phyloP scores from a whole-genome alignment of 2,888 invertebrate species.

The Macaria liturata region DNA sequence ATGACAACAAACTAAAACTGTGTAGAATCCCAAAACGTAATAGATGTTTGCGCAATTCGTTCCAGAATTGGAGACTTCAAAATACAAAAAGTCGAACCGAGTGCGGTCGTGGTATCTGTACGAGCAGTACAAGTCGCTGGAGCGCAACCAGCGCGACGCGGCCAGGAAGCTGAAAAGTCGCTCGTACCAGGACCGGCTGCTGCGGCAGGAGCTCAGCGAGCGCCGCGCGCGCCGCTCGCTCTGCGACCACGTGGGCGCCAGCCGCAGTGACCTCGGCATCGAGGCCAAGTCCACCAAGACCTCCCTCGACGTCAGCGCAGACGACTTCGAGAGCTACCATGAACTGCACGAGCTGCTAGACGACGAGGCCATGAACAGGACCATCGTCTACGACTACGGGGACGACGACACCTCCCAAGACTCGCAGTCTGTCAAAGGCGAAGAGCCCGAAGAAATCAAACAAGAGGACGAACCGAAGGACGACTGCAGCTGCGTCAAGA shows the following conservation, averaged over 20 bases:
- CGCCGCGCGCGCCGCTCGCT: slow-evolving; percentile 59
- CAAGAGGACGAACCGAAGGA: slow-evolving; percentile 43
- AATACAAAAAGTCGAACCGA: slow-evolving; percentile 57
- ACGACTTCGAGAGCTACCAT: slow-evolving; percentile 61
- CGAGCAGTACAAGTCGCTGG: slow-evolving; percentile 72
- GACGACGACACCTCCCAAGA: slow-evolving; percentile 23
- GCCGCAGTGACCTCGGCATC: slow-evolving; percentile 49
- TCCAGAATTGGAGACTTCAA: slow-evolving; percentile 57
- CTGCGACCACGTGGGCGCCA: slow-evolving; percentile 50
- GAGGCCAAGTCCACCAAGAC: slow-evolving; percentile 39
- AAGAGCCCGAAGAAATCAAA: slow-evolving; percentile 42
- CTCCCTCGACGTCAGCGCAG: slow-evolving; percentile 46
- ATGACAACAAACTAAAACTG: too few relatives aligned
- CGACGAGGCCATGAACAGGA: slow-evolving; percentile 42
- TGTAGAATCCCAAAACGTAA: too few relatives aligned
- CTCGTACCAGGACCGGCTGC: slow-evolving; percentile 60
- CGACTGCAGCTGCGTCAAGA: slow-evolving; percentile 42
- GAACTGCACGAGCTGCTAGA: slow-evolving; percentile 54
- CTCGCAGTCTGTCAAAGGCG: slow-evolving; percentile 37
- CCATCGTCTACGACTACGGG: background rate
- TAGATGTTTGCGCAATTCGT: slow-evolving; percentile 17
- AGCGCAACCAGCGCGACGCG: slow-evolving; percentile 65
- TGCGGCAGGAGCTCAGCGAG: slow-evolving; percentile 64
- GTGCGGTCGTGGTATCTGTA: slow-evolving; percentile 75
- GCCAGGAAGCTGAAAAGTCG: slow-evolving; percentile 59